Conservation (phyloP, 2,797 vertebrate species). For the Enteromius afrohamiltoni region DNA sequence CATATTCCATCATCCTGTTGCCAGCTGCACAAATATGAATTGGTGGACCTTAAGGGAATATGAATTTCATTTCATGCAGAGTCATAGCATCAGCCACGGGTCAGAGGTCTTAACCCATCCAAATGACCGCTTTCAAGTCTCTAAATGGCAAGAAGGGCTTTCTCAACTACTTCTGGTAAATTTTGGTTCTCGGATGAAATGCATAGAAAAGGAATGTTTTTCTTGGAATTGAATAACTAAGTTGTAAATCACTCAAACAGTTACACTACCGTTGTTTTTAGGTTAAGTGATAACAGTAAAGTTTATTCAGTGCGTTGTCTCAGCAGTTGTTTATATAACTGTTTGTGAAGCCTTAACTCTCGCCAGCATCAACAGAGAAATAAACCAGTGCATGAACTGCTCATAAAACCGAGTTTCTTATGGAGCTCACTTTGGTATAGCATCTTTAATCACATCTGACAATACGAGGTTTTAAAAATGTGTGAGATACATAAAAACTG, state of each 20-base stretch:
- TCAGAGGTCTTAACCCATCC: slow-evolving; percentile 60
- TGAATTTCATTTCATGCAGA: slow-evolving; percentile 71
- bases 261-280: slow-evolving; percentile 38
- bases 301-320: slow-evolving; percentile 34
- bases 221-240: slow-evolving; percentile 47
- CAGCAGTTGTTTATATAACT: slow-evolving; percentile 38
- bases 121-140: slow-evolving; percentile 60
- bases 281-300: slow-evolving; percentile 37
- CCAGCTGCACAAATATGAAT: slow-evolving; percentile 80
- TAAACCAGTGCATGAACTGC: neutral
- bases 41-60: slow-evolving; percentile 75
- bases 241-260: slow-evolving; percentile 43
- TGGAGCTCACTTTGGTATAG: neutral
- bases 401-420: neutral
- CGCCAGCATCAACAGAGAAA: slow-evolving; percentile 1
- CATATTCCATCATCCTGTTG: slow-evolving; percentile 61
- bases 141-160: slow-evolving; percentile 27
- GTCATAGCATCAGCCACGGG: slow-evolving; percentile 59
- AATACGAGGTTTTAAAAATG: neutral
- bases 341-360: slow-evolving; percentile 19
- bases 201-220: slow-evolving; percentile 44
- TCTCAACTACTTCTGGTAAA: slow-evolving; percentile 42
- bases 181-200: slow-evolving; percentile 19
- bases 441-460: slow-evolving; percentile 22
- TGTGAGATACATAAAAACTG: neutral